Evolutionary conservation across 2,888 invertebrate genomes (phyloP).

Genomic region (Pherbina coryleti): DNA sequence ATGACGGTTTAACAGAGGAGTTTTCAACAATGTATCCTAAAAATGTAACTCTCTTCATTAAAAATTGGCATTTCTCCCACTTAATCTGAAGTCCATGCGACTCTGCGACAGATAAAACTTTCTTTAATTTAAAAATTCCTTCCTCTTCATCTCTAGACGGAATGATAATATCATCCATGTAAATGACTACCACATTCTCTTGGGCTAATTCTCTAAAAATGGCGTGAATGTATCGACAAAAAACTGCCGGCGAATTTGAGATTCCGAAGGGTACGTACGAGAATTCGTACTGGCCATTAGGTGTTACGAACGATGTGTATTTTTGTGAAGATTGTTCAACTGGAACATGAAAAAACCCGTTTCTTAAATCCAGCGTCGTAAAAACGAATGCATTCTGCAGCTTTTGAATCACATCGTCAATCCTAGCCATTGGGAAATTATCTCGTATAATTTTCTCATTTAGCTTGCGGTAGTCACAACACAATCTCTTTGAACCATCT

Average conservation of each 20-base stretch:
- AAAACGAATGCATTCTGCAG: constrained; percentile 48
- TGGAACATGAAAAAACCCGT: constrained; percentile 52
- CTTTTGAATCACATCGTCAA: constrained; percentile 45
- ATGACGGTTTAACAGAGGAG: no score
- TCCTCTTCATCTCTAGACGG: constrained; percentile 38
- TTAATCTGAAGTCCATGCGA: constrained; percentile 27
- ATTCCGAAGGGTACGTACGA: constrained; percentile 50
- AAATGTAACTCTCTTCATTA: no score
- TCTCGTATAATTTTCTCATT: no score
- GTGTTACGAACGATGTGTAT: constrained; percentile 53
- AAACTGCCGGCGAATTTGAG: constrained; percentile 47
- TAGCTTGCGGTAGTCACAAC: no score
- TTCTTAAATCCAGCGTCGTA: constrained; percentile 48
- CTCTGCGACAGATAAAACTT: neutral
- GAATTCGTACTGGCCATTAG: constrained; percentile 51
- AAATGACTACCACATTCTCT: constrained; percentile 35
- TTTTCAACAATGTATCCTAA: no score
- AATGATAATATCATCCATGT: constrained; percentile 49
- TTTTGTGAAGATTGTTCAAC: constrained; percentile 47
- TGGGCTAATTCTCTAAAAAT: constrained; percentile 40
- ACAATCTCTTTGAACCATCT: no score
- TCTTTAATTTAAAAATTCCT: constrained; percentile 30
- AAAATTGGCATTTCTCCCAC: no score
- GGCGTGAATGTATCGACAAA: constrained; percentile 43
- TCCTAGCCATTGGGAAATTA: constrained; percentile 47